Conservation (phyloP, 2,888 invertebrate species). For the Campaea margaritaria region DNA sequence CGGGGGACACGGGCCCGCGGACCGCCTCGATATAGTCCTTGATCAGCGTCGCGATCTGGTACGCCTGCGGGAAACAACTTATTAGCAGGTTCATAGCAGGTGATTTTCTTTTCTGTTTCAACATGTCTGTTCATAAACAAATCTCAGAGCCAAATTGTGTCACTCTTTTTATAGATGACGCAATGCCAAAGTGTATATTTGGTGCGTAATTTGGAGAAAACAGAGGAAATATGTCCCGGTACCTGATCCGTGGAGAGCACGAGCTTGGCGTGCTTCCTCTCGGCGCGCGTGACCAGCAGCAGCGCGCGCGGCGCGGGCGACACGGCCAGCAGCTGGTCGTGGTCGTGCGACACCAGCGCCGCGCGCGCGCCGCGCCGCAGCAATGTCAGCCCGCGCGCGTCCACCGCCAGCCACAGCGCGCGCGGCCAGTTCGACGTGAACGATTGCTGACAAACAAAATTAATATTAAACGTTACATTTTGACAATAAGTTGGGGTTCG, state of each 20-base stretch:
- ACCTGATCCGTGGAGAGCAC: conserved; percentile 97
- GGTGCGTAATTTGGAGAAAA: no score
- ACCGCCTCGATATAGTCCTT: conserved; percentile 90
- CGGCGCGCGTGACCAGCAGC: conserved; percentile 96
- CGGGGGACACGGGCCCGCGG: conserved; percentile 80
- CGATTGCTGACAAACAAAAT: conserved; percentile 89
- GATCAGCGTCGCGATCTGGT: conserved; percentile 96
- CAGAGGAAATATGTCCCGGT: conserved; percentile 28
- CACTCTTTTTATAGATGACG: no score
- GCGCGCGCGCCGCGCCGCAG: conserved; percentile 95
- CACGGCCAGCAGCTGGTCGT: conserved; percentile 94
- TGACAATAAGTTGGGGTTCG: no score
- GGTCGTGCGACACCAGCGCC: conserved; percentile 96
- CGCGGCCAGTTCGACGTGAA: conserved; percentile 98
- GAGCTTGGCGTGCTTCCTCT: conserved; percentile 96
- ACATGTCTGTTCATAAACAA: no score
- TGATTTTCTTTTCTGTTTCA: no score
- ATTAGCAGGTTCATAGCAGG: no score
- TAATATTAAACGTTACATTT: background rate
- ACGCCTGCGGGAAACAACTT: conserved; percentile 86
- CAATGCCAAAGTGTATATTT: no score
- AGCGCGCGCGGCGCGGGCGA: conserved; percentile 96
- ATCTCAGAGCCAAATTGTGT: no score
- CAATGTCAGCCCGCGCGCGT: conserved; percentile 95
- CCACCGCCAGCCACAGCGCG: conserved; percentile 96